Evolutionary conservation across 2,797 vertebrate genomes (phyloP), one percentile per base, ranked within the genome.

Genomic region (Tympanoctomys barrerae): DNA sequence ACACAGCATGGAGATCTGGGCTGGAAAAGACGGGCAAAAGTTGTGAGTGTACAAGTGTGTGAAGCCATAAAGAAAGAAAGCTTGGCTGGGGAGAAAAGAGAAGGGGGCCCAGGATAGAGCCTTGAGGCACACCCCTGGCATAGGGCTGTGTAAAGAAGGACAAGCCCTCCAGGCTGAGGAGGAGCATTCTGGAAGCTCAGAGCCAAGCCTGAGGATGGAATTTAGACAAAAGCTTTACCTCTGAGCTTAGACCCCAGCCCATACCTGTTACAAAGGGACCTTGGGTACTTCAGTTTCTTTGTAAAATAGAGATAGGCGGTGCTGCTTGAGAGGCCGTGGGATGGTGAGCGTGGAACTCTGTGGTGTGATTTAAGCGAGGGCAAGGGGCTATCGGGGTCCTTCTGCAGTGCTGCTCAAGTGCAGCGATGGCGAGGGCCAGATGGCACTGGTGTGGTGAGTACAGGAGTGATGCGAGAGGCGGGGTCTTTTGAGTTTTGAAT

Each of bases 261-360:
- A 21, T 78, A 28, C 77, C 9, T n/a, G 3, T 79, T 54, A 21
- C 39, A 46, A 79, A 46, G 33, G 87, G 75, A 70, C 28, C 46
- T 54, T 94, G 39, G 31, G 78, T 89, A 87, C 62, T 78, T 94
- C n/a, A 28, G 57, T 87, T 92, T 94, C 84, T 80, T 89, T 88
- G 80, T 88, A 85, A 71, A 64, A 87, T 21, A 68, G 80, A 95
- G 39, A 36, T 86, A 42, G 70, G 22, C 4, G 13, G 28, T 57
- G 71, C 22, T 64, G 49, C 26, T 57, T 28, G 19, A 46, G 87
- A 62, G 57, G 36, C 78, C 26, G 28, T 7, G 68, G 59, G 4
- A 16, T 78, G 52, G 33, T 1, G 46, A 83, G n/a, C 14, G 19
- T 33, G 49, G 82, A 36, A 5, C 21, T 19, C 1, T 6, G 3